phyloP scores from a whole-genome alignment of 2,113 vertebrate species.

The Capra hircus region DNA sequence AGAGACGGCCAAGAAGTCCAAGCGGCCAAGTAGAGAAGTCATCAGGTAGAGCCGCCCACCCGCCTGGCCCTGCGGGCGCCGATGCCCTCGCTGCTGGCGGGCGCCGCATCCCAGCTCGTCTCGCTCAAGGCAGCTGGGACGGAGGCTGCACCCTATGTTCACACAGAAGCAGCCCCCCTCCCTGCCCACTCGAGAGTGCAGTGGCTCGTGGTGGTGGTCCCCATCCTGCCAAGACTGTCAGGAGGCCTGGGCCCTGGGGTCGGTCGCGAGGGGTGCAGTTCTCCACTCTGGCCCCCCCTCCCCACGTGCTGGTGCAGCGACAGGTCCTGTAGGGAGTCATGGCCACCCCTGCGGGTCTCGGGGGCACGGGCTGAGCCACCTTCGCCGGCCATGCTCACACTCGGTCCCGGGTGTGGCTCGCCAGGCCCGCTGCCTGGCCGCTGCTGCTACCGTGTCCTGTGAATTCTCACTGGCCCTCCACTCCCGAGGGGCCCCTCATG shows the following conservation, averaged over 20 bases:
- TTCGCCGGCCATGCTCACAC: accelerated
- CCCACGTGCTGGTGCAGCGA: accelerated
- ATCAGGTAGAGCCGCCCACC: constrained; percentile 83
- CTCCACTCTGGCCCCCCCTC: neutral
- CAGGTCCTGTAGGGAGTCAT: neutral
- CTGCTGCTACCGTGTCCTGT: neutral
- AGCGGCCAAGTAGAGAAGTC: constrained; percentile 93
- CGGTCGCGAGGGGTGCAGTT: neutral
- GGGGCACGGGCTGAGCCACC: neutral
- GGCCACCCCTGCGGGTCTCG: neutral
- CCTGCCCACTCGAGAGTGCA: too few species aligned
- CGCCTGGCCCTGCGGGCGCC: too few species aligned
- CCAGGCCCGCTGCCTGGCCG: accelerated
- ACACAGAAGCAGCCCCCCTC: neutral
- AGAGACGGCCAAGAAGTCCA: constrained; percentile 95
- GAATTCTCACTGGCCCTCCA: accelerated
- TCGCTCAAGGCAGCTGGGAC: neutral
- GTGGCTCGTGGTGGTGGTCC: neutral
- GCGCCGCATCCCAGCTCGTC: neutral
- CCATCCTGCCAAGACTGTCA: neutral
- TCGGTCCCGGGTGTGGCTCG: neutral
- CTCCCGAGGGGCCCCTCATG: neutral
- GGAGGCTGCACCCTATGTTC: neutral
- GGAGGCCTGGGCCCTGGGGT: neutral
- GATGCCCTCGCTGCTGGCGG: neutral